These are phyloP conservation scores for Drosophila anceps DNA, from an alignment of 2,888 invertebrate species.

Conservation along the genomic window DNA sequence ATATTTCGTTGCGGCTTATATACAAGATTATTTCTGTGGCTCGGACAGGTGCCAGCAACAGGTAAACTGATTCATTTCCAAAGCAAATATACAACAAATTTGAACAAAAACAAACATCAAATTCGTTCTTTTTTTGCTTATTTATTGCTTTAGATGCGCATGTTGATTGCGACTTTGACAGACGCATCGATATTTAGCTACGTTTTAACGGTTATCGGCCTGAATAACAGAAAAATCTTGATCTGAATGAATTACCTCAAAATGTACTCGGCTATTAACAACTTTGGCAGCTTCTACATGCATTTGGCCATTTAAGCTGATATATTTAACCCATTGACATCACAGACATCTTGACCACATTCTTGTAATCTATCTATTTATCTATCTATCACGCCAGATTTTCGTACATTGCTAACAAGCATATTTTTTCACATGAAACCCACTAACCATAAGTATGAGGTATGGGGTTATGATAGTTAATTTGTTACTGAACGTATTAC, in stretches of 20 bases:
- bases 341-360: too few relatives aligned
- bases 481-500: not conserved
- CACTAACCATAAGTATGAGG: not conserved
- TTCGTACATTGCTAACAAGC: too few relatives aligned
- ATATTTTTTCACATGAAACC: too few relatives aligned
- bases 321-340: too few relatives aligned
- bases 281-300: not conserved
- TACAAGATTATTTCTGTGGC: conserved; percentile 2
- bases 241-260: not conserved
- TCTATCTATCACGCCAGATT: too few relatives aligned
- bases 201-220: not conserved
- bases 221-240: not conserved
- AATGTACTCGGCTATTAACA: not conserved
- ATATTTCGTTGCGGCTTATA: conserved; percentile 32
- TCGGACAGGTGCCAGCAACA: conserved; percentile 48
- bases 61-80: conserved; percentile 51
- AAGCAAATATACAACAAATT: conserved; percentile 33
- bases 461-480: too few relatives aligned
- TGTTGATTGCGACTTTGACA: conserved; percentile 11
- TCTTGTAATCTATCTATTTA: too few relatives aligned
- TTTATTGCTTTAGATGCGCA: conserved; percentile 16
- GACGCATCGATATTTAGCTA: not conserved
- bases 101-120: conserved; percentile 33
- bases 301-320: not conserved
- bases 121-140: conserved; percentile 17